Evolutionary conservation across 2,888 invertebrate species (phyloP).

Genomic region (Platycnemis pennipes): DNA sequence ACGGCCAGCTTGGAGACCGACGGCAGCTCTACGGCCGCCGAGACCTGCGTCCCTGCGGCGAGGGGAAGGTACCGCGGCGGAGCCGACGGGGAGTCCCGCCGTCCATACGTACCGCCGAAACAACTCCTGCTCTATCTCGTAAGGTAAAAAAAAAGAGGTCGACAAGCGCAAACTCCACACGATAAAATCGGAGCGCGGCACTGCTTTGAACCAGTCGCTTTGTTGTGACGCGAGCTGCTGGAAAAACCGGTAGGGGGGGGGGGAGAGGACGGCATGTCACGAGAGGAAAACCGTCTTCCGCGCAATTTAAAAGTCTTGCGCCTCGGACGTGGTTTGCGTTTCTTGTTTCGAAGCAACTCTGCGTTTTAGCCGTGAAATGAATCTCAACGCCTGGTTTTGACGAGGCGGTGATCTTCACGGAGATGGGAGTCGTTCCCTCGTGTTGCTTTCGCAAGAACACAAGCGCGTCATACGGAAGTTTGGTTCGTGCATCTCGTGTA

Average conservation of each 20-base stretch:
- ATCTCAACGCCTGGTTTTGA: neutral
- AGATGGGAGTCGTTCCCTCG: no score
- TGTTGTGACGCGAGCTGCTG: neutral
- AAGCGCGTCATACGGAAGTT: neutral
- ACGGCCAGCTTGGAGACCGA: constrained; percentile 82
- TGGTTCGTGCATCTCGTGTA: no score
- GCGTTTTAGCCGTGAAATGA: neutral
- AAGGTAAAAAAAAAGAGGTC: constrained; percentile 79
- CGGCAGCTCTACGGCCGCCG: constrained; percentile 78
- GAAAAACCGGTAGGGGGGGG: neutral
- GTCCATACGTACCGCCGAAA: constrained; percentile 83
- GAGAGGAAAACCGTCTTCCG: constrained; percentile 1
- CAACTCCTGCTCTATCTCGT: constrained; percentile 84
- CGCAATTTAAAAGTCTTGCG: neutral
- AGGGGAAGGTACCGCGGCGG: constrained; percentile 81
- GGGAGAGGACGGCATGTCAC: neutral
- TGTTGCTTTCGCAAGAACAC: no score
- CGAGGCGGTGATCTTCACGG: no score
- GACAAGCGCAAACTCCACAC: neutral
- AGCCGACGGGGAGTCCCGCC: constrained; percentile 78
- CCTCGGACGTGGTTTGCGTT: neutral
- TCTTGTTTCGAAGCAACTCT: neutral
- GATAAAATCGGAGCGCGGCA: neutral
- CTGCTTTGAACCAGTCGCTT: neutral
- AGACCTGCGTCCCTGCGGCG: constrained; percentile 78